Base-by-base conservation (phyloP, 2,113 vertebrate genomes). In the Rhegmatorhina hoffmannsi region DNA sequence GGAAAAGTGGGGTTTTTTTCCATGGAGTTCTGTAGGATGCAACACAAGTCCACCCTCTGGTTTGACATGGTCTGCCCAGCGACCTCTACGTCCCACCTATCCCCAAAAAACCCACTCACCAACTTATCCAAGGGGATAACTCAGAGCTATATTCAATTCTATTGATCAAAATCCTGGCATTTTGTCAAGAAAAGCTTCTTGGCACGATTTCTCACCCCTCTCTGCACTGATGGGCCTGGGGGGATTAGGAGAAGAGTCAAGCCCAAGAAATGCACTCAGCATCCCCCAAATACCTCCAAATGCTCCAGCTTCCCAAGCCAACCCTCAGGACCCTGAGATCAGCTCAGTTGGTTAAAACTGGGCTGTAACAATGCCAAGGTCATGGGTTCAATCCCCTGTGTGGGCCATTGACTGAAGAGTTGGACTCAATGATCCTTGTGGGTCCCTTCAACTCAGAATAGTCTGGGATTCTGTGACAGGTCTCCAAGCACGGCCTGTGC, bases 401-500 rank as follows among this genome's bases (percentile, higher is more conserved):
- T 38, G 38, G 38, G 38, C 38, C 38, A 38, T 38, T 38, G 38
- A 38, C 38, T 38, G 38, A 38, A 38, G 38, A 38, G 38, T 38
- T 38, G 38, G 38, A 38, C 38, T 38, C 10, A 10, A 38, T 38
- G 38, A 10, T 38, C 38, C 38, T 38, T 38, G 38, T 38, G 38
- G 38, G 38, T 38, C 38, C 38, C 10, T 38, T 10, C 38, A 38
- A 10, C 38, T 38, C 38, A 38, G 38, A 38, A 38, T 38, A 38
- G 38, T 38, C 38, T 38, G 38, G 38, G 38, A 38, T 38, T 38
- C 38, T 38, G 38, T 38, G 38, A 56, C 29, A 28, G 52, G 10
- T 38, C 66, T 49, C 24, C 11, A 28, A 20, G 18, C 13, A 18
- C 0, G 5, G 31, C 23, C 43, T 46, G 29, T 3, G 19, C 25